phyloP scores from a whole-genome alignment of 2,888 invertebrate species.

The Baronia brevicornis region DNA sequence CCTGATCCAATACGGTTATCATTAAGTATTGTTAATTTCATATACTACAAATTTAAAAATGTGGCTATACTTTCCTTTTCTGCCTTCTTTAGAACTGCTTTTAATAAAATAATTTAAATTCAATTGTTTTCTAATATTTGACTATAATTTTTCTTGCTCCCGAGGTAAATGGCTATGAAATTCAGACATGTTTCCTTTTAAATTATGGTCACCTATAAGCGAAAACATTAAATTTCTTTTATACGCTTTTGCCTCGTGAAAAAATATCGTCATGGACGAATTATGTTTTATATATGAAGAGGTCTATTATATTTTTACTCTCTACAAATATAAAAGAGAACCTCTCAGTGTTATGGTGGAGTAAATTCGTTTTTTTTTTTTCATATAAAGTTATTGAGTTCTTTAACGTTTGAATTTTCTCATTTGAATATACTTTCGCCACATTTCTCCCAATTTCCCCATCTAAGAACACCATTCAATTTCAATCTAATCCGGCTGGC shows the following conservation, averaged over 20 bases:
- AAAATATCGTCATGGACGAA: slow-evolving; percentile 33
- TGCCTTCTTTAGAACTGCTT: no score
- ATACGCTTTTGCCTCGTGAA: slow-evolving; percentile 38
- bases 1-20: no score
- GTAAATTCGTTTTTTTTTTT: neutral
- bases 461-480: slow-evolving; percentile 43
- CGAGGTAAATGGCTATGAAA: no score
- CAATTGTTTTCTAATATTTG: no score
- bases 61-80: no score
- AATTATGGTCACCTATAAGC: slow-evolving; percentile 26
- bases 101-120: no score
- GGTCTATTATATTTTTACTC: slow-evolving; percentile 26
- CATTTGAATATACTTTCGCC: slow-evolving; percentile 1
- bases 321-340: slow-evolving; percentile 15
- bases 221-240: slow-evolving; percentile 50
- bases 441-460: slow-evolving; percentile 1
- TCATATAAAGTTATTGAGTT: neutral
- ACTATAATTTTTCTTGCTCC: no score
- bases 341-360: neutral
- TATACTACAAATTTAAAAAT: no score
- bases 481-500: slow-evolving; percentile 51
- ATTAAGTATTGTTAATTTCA: no score
- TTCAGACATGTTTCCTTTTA: slow-evolving; percentile 14
- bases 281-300: slow-evolving; percentile 36
- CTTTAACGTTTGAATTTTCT: neutral